A percentile compares a stretch with the other conserved stretches of the same genome.
Conservation (phyloP, 53 echinoderm and acorn worm genomes). For the Glandiceps talaboti region DNA sequence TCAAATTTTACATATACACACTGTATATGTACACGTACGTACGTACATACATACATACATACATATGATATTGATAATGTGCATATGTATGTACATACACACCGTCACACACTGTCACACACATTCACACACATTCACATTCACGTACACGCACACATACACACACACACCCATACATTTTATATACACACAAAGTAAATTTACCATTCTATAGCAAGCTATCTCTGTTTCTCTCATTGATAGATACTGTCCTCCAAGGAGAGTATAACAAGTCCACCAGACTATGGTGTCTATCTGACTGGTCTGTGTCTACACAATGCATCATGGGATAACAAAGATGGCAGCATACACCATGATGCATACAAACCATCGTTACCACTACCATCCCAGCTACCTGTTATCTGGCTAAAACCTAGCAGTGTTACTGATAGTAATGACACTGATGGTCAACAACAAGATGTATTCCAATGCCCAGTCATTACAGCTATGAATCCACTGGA, state of each 20-base stretch:
- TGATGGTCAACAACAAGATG: background rate
- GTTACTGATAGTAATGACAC: background rate
- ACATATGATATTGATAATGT: no score
- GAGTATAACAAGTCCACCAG: conserved; percentile 34
- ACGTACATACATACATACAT: no score
- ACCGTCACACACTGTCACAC: no score
- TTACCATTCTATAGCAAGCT: no score
- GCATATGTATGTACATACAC: no score
- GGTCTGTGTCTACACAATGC: conserved; percentile 69
- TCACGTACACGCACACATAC: no score
- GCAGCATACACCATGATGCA: conserved; percentile 4
- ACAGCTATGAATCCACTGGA: conserved; percentile 11
- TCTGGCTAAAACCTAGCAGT: conserved; percentile 58
- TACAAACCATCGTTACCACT: background rate
- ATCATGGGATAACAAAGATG: conserved; percentile 23
- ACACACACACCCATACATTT: no score
- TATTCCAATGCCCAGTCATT: conserved; percentile 28
- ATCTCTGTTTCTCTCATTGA: background rate
- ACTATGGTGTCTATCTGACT: conserved; percentile 45
- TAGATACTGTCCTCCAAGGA: conserved; percentile 36
- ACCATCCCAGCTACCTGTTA: conserved; percentile 29
- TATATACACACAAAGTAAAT: no score
- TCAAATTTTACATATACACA: no score
- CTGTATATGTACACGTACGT: no score
- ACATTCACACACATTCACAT: no score